These are phyloP conservation scores for Margarornis squamiger DNA, from an alignment of 2,797 vertebrate species.

Conservation along the genomic window DNA sequence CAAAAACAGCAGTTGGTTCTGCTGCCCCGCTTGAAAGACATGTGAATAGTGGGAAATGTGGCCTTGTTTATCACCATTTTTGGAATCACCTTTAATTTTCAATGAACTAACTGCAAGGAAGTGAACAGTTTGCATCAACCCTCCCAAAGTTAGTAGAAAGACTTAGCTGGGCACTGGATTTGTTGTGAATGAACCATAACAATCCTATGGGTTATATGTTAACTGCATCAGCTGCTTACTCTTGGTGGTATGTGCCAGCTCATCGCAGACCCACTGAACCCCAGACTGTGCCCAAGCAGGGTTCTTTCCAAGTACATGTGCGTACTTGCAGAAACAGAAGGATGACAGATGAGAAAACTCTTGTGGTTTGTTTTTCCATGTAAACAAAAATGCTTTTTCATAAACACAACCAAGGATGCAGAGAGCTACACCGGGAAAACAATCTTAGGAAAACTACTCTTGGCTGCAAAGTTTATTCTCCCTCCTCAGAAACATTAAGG, in stretches of 20 bases:
- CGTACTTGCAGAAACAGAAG: conserved; percentile 19
- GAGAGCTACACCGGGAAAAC: conserved; percentile 17
- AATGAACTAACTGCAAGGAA: not conserved
- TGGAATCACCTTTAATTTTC: not conserved
- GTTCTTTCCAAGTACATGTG: not conserved
- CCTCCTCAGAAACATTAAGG: not conserved
- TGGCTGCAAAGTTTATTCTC: conserved; percentile 51
- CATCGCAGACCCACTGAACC: not conserved
- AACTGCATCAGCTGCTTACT: not conserved
- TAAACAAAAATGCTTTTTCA: conserved; percentile 46
- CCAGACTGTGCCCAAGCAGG: not conserved
- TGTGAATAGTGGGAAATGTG: not conserved
- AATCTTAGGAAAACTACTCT: conserved; percentile 17
- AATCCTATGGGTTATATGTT: not conserved
- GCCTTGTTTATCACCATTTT: not conserved
- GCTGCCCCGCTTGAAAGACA: not conserved
- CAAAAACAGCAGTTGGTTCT: not conserved
- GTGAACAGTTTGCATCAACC: not conserved
- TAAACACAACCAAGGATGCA: conserved; percentile 14
- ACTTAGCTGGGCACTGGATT: not conserved
- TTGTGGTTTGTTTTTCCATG: conserved; percentile 33
- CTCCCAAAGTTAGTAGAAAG: not conserved
- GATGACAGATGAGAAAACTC: conserved; percentile 28
- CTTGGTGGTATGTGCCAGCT: not conserved
- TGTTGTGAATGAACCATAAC: not conserved